phyloP scores from a whole-genome alignment of 2,113 vertebrate genomes.

The Equus quagga region DNA sequence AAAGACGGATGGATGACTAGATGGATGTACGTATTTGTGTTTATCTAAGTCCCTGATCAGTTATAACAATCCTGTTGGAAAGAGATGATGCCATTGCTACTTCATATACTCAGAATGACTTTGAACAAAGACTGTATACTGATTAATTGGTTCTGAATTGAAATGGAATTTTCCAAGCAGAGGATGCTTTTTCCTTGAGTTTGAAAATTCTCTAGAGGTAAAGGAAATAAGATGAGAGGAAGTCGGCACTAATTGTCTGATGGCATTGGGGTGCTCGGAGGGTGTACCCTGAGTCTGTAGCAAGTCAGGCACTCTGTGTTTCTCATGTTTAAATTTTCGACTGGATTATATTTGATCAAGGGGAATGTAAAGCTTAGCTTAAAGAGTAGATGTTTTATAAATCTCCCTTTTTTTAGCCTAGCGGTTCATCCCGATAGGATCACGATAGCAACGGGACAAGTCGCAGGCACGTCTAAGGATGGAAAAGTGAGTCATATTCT shows the following conservation, averaged over 20 bases:
- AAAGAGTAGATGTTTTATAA: not conserved
- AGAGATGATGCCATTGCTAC: not conserved
- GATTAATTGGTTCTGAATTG: not conserved
- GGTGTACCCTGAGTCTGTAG: not conserved
- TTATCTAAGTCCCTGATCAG: not conserved
- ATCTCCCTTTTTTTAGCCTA: conserved; percentile 89
- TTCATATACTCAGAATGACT: not conserved
- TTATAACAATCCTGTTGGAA: not conserved
- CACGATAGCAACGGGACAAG: conserved; percentile 99
- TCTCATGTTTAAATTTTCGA: not conserved
- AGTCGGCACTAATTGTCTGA: not conserved
- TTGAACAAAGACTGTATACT: not conserved
- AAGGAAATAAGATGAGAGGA: not conserved
- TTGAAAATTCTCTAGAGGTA: not conserved
- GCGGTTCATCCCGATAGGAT: conserved; percentile 99
- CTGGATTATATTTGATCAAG: not conserved
- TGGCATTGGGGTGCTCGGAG: not conserved
- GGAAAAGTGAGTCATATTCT: conserved; percentile 93
- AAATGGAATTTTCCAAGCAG: not conserved
- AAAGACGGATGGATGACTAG: not conserved
- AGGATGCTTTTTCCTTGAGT: not conserved
- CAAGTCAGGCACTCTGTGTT: not conserved
- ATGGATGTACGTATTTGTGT: not conserved
- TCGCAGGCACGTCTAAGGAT: conserved; percentile 97
- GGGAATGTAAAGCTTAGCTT: not conserved